phyloP scores from a whole-genome alignment of 2,797 vertebrate species.

The Phataginus tricuspis region DNA sequence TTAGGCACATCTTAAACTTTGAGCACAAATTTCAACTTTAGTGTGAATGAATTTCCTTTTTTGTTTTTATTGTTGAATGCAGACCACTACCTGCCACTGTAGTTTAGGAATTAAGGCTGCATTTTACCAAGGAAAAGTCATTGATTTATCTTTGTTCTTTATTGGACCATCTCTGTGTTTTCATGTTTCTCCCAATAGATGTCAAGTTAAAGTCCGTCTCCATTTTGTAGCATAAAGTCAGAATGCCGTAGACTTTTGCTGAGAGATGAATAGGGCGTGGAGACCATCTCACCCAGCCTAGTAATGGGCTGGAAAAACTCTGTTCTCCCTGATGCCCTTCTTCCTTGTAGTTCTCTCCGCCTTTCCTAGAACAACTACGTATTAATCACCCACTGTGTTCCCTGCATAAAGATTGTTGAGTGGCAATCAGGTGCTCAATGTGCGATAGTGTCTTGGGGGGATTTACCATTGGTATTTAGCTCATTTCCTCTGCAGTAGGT shows the following conservation, averaged over 20 bases:
- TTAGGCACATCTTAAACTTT: constrained; percentile 18
- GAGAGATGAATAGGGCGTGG: neutral
- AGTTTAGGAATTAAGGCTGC: neutral
- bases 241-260: constrained; percentile 5
- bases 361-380: constrained; percentile 4
- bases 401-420: neutral
- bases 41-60: neutral
- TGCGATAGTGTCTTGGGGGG: constrained; percentile 21
- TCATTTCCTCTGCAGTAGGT: constrained; percentile 59
- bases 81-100: neutral
- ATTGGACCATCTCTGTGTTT: neutral
- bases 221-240: neutral
- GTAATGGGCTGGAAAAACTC: neutral
- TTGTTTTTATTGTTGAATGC: neutral
- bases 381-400: constrained; percentile 56
- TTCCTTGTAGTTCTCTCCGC: neutral
- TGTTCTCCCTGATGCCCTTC: neutral
- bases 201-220: neutral
- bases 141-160: constrained; percentile 17
- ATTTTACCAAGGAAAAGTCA: constrained; percentile 18
- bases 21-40: neutral
- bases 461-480: constrained; percentile 53
- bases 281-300: neutral
- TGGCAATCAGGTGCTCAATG: constrained; percentile 61
- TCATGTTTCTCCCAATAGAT: neutral